A percentile compares a stretch with the other conserved stretches of the same genome.
These are phyloP conservation scores for Metacarcinus magister DNA, from an alignment of 2,888 invertebrate genomes.

Conservation along the genomic window DNA sequence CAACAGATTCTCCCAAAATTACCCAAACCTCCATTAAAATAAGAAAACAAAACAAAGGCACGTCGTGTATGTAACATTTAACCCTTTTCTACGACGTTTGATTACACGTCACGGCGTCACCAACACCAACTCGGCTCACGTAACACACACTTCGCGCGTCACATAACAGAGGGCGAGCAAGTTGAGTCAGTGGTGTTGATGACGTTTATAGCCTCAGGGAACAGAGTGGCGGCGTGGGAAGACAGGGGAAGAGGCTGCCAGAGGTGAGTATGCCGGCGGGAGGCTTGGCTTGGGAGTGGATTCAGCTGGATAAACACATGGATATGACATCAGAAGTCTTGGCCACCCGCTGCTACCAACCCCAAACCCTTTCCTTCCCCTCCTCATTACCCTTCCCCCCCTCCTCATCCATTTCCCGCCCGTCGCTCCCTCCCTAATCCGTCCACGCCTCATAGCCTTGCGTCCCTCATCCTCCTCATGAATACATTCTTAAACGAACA, in stretches of 20 bases:
- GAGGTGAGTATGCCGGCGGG: background rate
- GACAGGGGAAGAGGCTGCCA: background rate
- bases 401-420: background rate
- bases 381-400: background rate
- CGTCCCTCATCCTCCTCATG: conserved; percentile 1
- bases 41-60: too few relatives aligned
- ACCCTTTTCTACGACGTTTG: background rate
- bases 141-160: background rate
- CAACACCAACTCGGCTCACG: background rate
- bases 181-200: too few relatives aligned
- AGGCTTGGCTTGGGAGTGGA: background rate
- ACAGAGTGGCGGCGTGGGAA: conserved; percentile 8
- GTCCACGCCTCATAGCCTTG: too few relatives aligned
- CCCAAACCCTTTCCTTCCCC: background rate
- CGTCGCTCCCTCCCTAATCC: background rate
- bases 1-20: too few relatives aligned
- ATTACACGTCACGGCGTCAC: background rate
- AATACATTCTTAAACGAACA: background rate
- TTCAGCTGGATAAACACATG: conserved; percentile 12
- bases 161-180: background rate
- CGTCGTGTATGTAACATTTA: too few relatives aligned
- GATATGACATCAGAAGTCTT: background rate
- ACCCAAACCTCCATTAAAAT: too few relatives aligned
- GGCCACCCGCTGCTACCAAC: background rate
- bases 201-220: background rate